Conservation (phyloP, 53 echinoderm and acorn worm genomes). For the Mesocentrotus franciscanus region DNA sequence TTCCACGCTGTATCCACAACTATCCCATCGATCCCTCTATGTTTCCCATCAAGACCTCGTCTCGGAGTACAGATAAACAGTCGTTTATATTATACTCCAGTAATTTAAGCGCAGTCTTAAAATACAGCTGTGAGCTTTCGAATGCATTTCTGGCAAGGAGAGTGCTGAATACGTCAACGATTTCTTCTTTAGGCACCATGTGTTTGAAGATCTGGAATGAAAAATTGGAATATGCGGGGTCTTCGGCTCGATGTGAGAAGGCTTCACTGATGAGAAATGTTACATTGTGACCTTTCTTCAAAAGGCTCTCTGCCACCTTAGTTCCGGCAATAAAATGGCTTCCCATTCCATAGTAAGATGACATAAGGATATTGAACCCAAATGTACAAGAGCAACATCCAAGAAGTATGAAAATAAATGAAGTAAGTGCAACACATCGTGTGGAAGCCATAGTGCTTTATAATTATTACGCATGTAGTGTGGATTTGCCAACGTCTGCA, state of each 20-base stretch:
- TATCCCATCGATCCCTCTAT: slow-evolving; percentile 7
- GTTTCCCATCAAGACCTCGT: neutral
- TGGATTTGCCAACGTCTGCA: no score
- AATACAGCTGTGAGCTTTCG: neutral
- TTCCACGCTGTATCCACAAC: slow-evolving; percentile 37
- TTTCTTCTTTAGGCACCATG: neutral
- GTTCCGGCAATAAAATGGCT: slow-evolving; percentile 32
- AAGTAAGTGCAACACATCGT: neutral
- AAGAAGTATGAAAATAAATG: neutral
- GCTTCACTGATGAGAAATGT: slow-evolving; percentile 39
- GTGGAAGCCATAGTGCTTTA: neutral
- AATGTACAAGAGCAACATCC: neutral
- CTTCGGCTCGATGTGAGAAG: neutral
- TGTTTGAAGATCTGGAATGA: slow-evolving; percentile 47
- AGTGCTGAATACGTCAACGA: neutral
- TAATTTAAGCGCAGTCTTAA: neutral
- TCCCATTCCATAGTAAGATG: slow-evolving; percentile 35
- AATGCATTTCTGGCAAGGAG: neutral
- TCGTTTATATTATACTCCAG: neutral
- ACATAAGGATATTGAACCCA: slow-evolving; percentile 15
- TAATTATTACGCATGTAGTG: no score
- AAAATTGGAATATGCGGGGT: slow-evolving; percentile 26
- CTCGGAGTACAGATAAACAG: neutral
- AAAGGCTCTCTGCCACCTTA: neutral
- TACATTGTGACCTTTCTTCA: neutral